phyloP scores from a whole-genome alignment of 1,140 invertebrate species.

The Dendrolimus punctatus region DNA sequence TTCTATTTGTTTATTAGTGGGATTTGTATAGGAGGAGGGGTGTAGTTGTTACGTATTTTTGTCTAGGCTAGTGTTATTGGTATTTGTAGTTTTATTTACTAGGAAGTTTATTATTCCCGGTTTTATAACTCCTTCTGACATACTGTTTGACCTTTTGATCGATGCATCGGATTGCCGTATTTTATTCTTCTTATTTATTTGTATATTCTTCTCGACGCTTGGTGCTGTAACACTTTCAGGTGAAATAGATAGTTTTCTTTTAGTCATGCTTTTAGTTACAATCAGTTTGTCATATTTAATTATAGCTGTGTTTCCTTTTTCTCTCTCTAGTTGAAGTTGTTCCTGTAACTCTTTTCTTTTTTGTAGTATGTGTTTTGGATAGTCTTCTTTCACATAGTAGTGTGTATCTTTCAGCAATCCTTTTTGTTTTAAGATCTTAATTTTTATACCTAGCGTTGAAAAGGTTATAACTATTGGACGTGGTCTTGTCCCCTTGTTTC shows the following conservation, averaged over 20 bases:
- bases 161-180: background rate
- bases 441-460: slow-evolving; percentile 4
- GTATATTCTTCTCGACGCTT: too few relatives aligned
- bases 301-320: slow-evolving; percentile 2
- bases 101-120: slow-evolving; percentile 19
- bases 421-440: slow-evolving; percentile 2
- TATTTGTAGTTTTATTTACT: slow-evolving; percentile 14
- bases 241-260: background rate
- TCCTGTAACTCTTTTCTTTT: slow-evolving; percentile 3
- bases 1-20: slow-evolving; percentile 8
- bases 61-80: slow-evolving; percentile 6
- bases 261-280: slow-evolving; percentile 1
- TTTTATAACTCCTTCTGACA: slow-evolving; percentile 20
- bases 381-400: slow-evolving; percentile 3
- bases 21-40: slow-evolving; percentile 6
- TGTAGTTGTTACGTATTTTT: slow-evolving; percentile 12
- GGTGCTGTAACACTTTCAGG: too few relatives aligned
- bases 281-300: slow-evolving; percentile 6
- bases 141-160: slow-evolving; percentile 10
- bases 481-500: slow-evolving; percentile 2
- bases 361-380: slow-evolving; percentile 1
- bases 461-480: slow-evolving; percentile 1
- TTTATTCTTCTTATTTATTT: slow-evolving; percentile 25
- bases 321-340: slow-evolving; percentile 1
- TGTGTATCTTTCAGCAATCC: background rate